Base-by-base conservation (phyloP, 30 jellyfish, hydroid and myxozoan genomes). In the Phacellophora camtschatica region DNA sequence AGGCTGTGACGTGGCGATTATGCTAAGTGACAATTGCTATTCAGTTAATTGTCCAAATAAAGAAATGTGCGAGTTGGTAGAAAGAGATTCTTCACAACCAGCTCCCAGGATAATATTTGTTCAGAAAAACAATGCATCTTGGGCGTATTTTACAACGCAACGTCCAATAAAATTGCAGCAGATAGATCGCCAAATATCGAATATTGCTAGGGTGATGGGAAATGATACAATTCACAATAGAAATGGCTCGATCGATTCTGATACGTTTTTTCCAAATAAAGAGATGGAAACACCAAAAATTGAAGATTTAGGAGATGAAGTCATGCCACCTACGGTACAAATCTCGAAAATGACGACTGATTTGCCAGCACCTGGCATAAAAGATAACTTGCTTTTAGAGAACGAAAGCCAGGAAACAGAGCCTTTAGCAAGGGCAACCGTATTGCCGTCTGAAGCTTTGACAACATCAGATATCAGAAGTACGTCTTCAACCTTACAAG, bases 1-100 rank as follows among this genome's bases (percentile, higher is more conserved):
- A 12, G 74, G 77, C 76, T 93, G 99, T 83, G 92, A 93, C 79
- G 99, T 93, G 36, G 99, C 99, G 80, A 62, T 93, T 93, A 93
- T 93, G 99, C 99, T 93, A 80, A 82, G 53, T 25, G 95, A 73
- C 74, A 56, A 61, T 55, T 93, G 99, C 95, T 86, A 63, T 71
- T 43, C 99, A 30, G 97, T 93, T 1, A 55, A 61, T 53, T 93
- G 99, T 69, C 86, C 77, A 27, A 68, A 90, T 43, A 35, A 54
- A 55, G 77, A 68, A 62, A 48, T 33, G 66, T 93, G 99, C 74
- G 85, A 61, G 59, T 71, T 94, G 56, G 96, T 86, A 0, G 86
- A 35, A 49, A 57, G 74, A 5, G 75, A 68, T 22, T 19, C 90
- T 18, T 43, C 86, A 16, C 83, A 28, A 16, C 68, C 78, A 46